Percentiles rank a stretch among this genome's conserved stretches.
These are phyloP conservation scores for Actinernus sp. DNA, from an alignment of 92 coral and sea anemone species.

Conservation along the genomic window DNA sequence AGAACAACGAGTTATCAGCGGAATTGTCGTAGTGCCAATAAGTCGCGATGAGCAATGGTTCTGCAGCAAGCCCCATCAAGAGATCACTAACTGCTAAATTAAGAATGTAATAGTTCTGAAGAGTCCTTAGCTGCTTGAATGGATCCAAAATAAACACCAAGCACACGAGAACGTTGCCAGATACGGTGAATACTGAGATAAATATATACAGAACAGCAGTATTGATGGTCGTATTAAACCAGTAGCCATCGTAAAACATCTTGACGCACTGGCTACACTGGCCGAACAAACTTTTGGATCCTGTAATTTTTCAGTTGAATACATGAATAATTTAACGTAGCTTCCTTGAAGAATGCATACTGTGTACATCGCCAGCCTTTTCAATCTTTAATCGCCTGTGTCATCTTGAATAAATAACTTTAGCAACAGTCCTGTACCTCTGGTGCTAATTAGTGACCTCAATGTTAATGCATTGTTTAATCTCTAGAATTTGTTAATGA, in stretches of 20 bases:
- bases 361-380: too few relatives aligned
- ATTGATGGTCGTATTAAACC: constrained; percentile 23
- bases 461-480: too few relatives aligned
- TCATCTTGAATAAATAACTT: too few relatives aligned
- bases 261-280: too few relatives aligned
- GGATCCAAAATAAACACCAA: constrained; percentile 25
- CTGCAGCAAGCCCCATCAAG: constrained; percentile 34
- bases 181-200: constrained; percentile 17
- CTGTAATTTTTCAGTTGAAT: too few relatives aligned
- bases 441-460: too few relatives aligned
- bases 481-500: too few relatives aligned
- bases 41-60: constrained; percentile 25
- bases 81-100: constrained; percentile 23
- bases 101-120: constrained; percentile 30
- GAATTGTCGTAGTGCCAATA: constrained; percentile 17
- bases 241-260: constrained; percentile 43
- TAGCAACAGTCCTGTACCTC: too few relatives aligned
- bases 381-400: too few relatives aligned
- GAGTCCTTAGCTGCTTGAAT: constrained; percentile 30
- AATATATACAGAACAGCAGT: constrained; percentile 19
- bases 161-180: constrained; percentile 25
- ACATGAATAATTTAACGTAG: too few relatives aligned
- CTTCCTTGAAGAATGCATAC: too few relatives aligned
- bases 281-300: too few relatives aligned
- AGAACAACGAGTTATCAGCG: constrained; percentile 26